Conservation (phyloP, 2,888 invertebrate species). For the Agrochola lychnidis region DNA sequence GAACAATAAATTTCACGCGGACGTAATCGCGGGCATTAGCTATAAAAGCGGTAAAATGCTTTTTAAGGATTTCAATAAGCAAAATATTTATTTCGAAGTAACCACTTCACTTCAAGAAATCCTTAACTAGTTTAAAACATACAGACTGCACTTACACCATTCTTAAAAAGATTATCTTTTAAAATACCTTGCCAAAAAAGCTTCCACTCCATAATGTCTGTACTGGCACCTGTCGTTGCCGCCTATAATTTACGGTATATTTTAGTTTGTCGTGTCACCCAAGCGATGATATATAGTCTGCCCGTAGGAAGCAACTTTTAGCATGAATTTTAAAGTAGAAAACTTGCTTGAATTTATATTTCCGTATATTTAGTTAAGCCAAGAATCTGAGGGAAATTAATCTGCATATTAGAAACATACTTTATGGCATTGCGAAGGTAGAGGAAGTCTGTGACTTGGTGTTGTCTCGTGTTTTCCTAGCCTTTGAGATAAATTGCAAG, state of each 20-base stretch:
- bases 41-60: background rate
- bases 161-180: background rate
- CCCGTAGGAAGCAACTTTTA: conserved; percentile 54
- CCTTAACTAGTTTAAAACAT: background rate
- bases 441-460: conserved; percentile 18
- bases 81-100: background rate
- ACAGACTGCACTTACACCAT: too few relatives aligned
- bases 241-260: conserved; percentile 59
- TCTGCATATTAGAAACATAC: conserved; percentile 48
- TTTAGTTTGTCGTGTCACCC: conserved; percentile 59
- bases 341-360: conserved; percentile 61
- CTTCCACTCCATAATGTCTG: conserved; percentile 17
- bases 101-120: background rate
- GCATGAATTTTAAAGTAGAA: conserved; percentile 63
- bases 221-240: conserved; percentile 53
- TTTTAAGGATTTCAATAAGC: background rate
- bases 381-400: conserved; percentile 49
- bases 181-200: conserved; percentile 24
- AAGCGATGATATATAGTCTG: conserved; percentile 62
- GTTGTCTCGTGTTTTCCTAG: background rate
- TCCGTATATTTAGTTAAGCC: conserved; percentile 53
- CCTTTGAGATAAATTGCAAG: background rate
- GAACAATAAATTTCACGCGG: too few relatives aligned
- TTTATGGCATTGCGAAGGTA: conserved; percentile 21
- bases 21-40: too few relatives aligned